Evolutionary conservation across 2,113 vertebrate species (phyloP).

Genomic region (Hystrix brachyura): DNA sequence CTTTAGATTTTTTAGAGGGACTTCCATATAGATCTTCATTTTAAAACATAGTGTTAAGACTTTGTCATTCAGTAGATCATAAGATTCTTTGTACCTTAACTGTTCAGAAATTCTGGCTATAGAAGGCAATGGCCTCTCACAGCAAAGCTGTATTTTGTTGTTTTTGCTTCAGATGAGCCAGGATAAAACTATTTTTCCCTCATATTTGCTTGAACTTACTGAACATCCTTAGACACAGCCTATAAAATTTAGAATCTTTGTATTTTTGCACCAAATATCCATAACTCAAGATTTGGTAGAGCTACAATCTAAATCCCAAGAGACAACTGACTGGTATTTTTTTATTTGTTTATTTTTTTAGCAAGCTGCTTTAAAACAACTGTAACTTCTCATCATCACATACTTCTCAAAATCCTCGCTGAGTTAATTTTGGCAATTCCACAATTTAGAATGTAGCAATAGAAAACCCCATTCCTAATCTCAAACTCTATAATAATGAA

Average conservation of each 20-base stretch:
- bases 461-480: background rate
- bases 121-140: background rate
- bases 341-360: background rate
- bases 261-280: background rate
- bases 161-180: background rate
- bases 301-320: background rate
- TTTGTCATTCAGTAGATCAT: background rate
- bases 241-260: slow-evolving; percentile 5
- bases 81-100: background rate
- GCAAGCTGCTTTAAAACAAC: background rate
- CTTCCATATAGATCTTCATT: background rate
- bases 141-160: background rate
- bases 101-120: background rate
- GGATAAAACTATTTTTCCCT: background rate
- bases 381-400: background rate
- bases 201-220: slow-evolving; percentile 2
- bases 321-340: background rate
- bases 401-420: background rate
- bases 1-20: background rate
- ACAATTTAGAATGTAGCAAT: background rate
- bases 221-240: background rate
- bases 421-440: background rate
- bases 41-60: background rate
- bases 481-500: background rate
- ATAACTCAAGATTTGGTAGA: background rate